Percentiles rank a stretch among this genome's conserved stretches.
Conservation (phyloP, 2,113 vertebrate genomes). For the Albula goreensis region DNA sequence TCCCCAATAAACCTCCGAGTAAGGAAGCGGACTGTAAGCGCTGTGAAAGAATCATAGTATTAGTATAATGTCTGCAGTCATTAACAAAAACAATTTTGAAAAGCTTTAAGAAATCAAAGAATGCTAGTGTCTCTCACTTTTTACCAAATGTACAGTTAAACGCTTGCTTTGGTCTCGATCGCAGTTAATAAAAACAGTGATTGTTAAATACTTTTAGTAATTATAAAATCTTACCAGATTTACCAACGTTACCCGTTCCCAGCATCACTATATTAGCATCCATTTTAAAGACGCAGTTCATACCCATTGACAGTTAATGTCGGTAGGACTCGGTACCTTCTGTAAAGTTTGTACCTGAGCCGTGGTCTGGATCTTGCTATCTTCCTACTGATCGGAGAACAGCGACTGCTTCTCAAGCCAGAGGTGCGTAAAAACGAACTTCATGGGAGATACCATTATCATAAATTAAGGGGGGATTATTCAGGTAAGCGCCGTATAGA, state of each 20-base stretch:
- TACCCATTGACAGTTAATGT: background rate
- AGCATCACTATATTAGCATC: slow-evolving; percentile 77
- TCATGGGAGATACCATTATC: slow-evolving; percentile 16
- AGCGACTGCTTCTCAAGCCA: background rate
- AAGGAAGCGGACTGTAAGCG: slow-evolving; percentile 81
- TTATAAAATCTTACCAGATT: slow-evolving; percentile 69
- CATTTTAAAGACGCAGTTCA: slow-evolving; percentile 50
- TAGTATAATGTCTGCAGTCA: background rate
- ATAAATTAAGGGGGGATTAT: background rate
- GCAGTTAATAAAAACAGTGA: background rate
- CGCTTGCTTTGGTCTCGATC: too few relatives aligned
- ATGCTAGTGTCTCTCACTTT: too few relatives aligned
- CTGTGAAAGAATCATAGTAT: slow-evolving; percentile 54
- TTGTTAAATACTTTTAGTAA: background rate
- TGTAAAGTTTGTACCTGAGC: background rate
- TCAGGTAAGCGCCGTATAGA: background rate
- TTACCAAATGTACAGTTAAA: too few relatives aligned
- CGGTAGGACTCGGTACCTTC: background rate
- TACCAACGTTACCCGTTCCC: slow-evolving; percentile 78
- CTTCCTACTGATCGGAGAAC: background rate
- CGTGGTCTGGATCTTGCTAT: background rate
- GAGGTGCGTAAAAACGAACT: background rate
- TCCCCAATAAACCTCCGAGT: slow-evolving; percentile 85
- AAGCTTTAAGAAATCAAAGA: background rate
- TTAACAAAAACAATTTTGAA: background rate